These are phyloP conservation scores for Caretta caretta DNA, from an alignment of 2,113 vertebrate species.

Conservation along the genomic window DNA sequence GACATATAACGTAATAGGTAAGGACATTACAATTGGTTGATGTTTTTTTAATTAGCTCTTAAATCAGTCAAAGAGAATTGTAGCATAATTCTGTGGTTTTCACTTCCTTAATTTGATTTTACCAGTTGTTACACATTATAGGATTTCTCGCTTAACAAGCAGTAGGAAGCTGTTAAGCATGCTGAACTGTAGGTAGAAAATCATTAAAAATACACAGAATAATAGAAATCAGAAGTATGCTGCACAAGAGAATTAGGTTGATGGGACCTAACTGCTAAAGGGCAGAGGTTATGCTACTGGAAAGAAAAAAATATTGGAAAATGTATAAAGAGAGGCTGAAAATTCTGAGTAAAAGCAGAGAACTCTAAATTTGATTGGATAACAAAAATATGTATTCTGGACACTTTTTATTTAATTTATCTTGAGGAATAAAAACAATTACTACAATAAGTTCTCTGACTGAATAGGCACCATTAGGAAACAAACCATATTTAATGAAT, in stretches of 20 bases:
- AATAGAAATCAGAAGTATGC: neutral
- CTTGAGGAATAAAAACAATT: neutral
- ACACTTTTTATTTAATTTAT: neutral
- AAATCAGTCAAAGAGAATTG: neutral
- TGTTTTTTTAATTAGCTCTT: neutral
- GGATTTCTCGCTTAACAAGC: neutral
- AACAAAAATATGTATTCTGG: neutral
- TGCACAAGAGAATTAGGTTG: neutral
- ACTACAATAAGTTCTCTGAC: neutral
- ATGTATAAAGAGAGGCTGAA: neutral
- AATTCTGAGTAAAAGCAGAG: neutral
- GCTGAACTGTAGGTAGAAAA: neutral
- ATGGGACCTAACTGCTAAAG: neutral
- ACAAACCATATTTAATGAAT: neutral
- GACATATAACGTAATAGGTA: neutral
- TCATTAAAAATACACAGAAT: neutral
- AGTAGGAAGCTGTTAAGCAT: neutral
- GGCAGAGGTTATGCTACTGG: neutral
- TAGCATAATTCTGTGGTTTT: conserved; percentile 2
- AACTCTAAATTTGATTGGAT: neutral
- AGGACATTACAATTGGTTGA: neutral
- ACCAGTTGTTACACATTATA: neutral
- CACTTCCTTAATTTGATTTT: neutral
- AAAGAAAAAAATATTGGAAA: neutral
- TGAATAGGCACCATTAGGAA: conserved; percentile 14